These are phyloP conservation scores for Brassicogethes aeneus DNA, from an alignment of 2,888 invertebrate genomes.

Conservation along the genomic window DNA sequence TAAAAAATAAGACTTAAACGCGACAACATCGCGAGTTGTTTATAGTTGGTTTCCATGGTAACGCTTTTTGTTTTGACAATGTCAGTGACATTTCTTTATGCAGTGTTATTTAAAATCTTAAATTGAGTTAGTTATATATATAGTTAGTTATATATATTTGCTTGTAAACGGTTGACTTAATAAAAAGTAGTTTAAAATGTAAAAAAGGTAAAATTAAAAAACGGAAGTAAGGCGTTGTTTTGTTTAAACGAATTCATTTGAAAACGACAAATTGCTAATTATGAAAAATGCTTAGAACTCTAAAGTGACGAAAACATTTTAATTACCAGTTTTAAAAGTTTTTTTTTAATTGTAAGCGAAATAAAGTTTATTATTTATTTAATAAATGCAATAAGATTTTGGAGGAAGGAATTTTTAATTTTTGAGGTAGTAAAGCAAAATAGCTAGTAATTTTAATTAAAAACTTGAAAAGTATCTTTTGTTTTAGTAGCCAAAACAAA, in stretches of 20 bases:
- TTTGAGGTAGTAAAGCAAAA: slow-evolving; percentile 39
- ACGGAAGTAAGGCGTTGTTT: too few relatives aligned
- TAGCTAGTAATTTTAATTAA: slow-evolving; percentile 42
- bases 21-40: too few relatives aligned
- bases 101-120: too few relatives aligned
- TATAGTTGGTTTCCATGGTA: too few relatives aligned
- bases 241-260: not conserved
- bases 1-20: too few relatives aligned
- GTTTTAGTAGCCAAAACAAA: slow-evolving; percentile 38
- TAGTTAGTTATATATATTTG: too few relatives aligned
- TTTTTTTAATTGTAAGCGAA: slow-evolving; percentile 26
- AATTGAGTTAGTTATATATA: too few relatives aligned
- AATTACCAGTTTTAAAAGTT: slow-evolving; percentile 2
- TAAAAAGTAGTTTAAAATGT: too few relatives aligned
- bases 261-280: not conserved
- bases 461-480: slow-evolving; percentile 41
- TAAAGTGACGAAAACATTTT: slow-evolving; percentile 19
- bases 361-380: slow-evolving; percentile 32
- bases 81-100: too few relatives aligned
- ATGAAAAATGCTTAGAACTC: not conserved
- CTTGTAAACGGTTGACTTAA: too few relatives aligned
- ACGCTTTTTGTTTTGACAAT: too few relatives aligned
- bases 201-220: too few relatives aligned
- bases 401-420: slow-evolving; percentile 34
- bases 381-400: slow-evolving; percentile 27